Conservation (phyloP, 2,113 vertebrate genomes). For the Hippolais icterina region DNA sequence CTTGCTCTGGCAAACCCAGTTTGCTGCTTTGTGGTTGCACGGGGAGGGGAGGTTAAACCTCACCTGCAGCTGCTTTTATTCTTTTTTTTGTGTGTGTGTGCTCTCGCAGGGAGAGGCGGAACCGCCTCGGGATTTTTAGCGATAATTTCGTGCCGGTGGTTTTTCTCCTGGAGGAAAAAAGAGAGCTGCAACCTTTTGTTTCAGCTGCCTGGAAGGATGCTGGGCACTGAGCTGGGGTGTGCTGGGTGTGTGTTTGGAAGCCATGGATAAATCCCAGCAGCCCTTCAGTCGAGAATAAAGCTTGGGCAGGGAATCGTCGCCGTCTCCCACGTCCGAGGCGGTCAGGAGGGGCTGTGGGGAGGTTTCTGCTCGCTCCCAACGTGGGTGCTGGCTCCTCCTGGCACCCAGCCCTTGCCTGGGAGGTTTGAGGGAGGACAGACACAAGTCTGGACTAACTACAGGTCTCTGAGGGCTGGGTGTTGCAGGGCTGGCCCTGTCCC, state of each 20-base stretch:
- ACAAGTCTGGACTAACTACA: neutral
- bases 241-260: neutral
- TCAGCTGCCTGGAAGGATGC: neutral
- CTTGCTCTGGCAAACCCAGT: neutral
- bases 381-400: neutral
- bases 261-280: slow-evolving; percentile 6
- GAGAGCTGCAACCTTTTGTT: slow-evolving; percentile 35
- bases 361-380: neutral
- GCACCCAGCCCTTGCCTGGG: neutral
- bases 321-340: slow-evolving; percentile 28
- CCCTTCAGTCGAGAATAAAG: neutral
- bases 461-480: neutral
- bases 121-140: neutral
- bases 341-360: neutral
- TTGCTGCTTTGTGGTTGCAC: neutral
- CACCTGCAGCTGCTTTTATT: neutral
- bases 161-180: neutral
- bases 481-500: neutral
- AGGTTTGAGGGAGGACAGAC: neutral
- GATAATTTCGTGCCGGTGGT: neutral
- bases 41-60: neutral
- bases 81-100: neutral
- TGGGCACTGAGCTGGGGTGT: neutral
- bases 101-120: neutral
- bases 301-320: slow-evolving; percentile 3